Evolutionary conservation across 1,140 invertebrate species (phyloP).

Genomic region (Dufourea novaeangliae): DNA sequence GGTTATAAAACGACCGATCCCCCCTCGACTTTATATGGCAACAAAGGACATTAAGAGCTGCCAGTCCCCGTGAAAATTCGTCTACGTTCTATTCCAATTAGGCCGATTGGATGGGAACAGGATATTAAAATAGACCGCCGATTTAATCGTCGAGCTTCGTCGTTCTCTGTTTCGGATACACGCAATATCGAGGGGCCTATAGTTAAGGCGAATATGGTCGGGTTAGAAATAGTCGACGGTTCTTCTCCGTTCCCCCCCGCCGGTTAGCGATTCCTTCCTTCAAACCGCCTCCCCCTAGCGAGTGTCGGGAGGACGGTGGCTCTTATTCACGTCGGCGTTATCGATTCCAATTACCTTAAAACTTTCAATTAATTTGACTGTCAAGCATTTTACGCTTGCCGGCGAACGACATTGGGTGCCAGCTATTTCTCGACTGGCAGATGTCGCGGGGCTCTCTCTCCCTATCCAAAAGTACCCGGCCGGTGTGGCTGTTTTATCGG

Average conservation of each 20-base stretch:
- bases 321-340: constrained; percentile 69
- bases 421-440: constrained; percentile 62
- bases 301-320: constrained; percentile 21
- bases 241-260: constrained; percentile 19
- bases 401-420: constrained; percentile 38
- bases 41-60: constrained; percentile 16
- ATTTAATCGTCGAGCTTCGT: constrained; percentile 29
- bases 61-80: constrained; percentile 39
- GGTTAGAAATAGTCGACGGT: constrained; percentile 19
- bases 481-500: constrained; percentile 72
- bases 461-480: constrained; percentile 28
- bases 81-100: constrained; percentile 64
- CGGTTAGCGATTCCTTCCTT: background rate
- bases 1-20: constrained; percentile 24
- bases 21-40: background rate
- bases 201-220: constrained; percentile 34
- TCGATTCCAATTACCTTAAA: constrained; percentile 76
- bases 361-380: constrained; percentile 78
- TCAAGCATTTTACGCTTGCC: constrained; percentile 65
- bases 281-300: background rate
- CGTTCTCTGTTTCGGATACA: background rate
- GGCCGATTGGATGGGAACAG: constrained; percentile 52
- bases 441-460: constrained; percentile 58
- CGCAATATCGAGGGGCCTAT: background rate
- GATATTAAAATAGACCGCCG: constrained; percentile 59